Base-by-base conservation (phyloP, 1,140 invertebrate genomes). In the Helicorthomorpha holstii region DNA sequence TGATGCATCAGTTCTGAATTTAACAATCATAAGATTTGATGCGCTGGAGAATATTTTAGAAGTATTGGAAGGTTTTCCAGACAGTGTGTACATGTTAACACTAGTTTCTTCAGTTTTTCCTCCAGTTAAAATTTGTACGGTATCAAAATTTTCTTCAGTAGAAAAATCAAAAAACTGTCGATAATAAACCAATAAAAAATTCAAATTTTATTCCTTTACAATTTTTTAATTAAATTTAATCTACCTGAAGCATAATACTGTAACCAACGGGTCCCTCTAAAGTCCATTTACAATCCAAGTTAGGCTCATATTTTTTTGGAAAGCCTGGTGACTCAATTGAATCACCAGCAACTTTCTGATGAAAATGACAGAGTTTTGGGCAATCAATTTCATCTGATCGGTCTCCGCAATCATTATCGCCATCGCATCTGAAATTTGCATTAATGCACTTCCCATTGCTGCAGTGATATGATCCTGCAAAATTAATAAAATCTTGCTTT, bases 21-120 rank as follows among this genome's bases (percentile, higher is more conserved):
- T 94, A 54, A 98, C 80, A 52, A 95, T 92, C 88, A 98, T 95
- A 58, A 96, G 93, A 66, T 97, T 97, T 16, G 89, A 92, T 19
- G 89, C 91, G 0, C 91, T 93, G 2, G 90, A 85, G 66, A 85
- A 93, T 2, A 85, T 76, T 62, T 83, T 82, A 53, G 77, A 83
- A 42, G 82, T 79, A 63, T 89, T 82, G 42, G 63, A 55, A 65
- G 84, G 78, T 68, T 85, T 81, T 52, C 92, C 92, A 10, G 91
- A 95, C 4, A 97, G 66, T 0, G 88, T 93, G 0, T 85, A 87
- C 54, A 96, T 69, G 56, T 85, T 89, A 2, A 90, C 83, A 16
- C 89, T 84, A 58, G 91, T 87, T 53, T 94, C 86, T 71, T 96
- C 92, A 2, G 92, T 93, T 59, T 87, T 75, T 23, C 92, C 93